These are phyloP conservation scores for Callinectes sapidus DNA, from an alignment of 2,888 invertebrate species.

Conservation along the genomic window DNA sequence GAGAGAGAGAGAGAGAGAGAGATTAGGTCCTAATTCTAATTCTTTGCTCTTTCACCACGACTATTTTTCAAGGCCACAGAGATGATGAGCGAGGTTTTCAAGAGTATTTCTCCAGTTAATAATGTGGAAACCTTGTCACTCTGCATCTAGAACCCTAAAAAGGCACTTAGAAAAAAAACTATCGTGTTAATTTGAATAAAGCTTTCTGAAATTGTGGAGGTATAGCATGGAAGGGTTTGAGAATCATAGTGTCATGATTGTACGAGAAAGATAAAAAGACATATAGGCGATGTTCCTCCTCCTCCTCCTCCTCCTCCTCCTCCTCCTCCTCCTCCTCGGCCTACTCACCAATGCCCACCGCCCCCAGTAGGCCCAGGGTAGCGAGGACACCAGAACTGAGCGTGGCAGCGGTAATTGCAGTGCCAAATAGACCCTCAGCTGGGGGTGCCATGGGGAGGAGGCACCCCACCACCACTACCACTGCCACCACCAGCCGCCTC, in stretches of 20 bases:
- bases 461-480: constrained; percentile 29
- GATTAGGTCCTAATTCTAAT: no score
- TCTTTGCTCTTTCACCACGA: no score
- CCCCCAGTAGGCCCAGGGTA: constrained; percentile 50
- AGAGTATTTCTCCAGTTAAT: no score
- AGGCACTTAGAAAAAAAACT: no score
- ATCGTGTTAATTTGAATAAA: no score
- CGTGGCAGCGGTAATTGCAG: not conserved
- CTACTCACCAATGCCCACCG: constrained; percentile 48
- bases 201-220: no score
- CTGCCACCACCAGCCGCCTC: constrained; percentile 5
- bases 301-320: not conserved
- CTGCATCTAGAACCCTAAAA: no score
- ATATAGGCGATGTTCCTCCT: not conserved
- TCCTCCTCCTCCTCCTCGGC: not conserved
- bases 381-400: constrained; percentile 37
- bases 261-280: not conserved
- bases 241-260: no score
- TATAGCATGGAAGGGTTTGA: no score
- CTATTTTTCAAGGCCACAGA: no score
- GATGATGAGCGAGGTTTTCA: no score
- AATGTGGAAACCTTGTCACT: no score
- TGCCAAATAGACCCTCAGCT: constrained; percentile 15
- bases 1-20: constrained; percentile 31
- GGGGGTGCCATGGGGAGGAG: not conserved